A percentile compares a stretch with the other conserved stretches of the same genome.
Conservation (phyloP, 2,888 invertebrate species). For the Papilio gigon region DNA sequence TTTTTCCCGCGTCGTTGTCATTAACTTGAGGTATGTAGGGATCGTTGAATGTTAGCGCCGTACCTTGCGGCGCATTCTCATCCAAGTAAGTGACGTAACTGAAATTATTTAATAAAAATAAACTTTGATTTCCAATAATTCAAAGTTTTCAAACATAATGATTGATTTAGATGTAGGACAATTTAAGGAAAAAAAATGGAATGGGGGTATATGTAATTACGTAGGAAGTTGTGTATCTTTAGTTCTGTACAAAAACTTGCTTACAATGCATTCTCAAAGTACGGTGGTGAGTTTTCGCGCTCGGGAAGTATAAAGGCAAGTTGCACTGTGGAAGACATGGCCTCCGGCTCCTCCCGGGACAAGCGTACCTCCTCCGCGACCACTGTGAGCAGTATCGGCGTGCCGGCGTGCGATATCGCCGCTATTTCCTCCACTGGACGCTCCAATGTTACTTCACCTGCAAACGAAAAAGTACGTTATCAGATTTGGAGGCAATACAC, state of each 20-base stretch:
- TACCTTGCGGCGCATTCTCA: conserved; percentile 92
- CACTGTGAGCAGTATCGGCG: conserved; percentile 91
- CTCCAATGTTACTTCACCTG: conserved; percentile 78
- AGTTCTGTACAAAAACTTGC: conserved; percentile 53
- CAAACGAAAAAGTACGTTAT: background rate
- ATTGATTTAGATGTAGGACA: background rate
- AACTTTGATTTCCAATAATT: conserved; percentile 28
- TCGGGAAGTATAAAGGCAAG: conserved; percentile 92
- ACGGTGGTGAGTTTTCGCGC: conserved; percentile 88
- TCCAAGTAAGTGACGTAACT: conserved; percentile 90
- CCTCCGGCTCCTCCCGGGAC: conserved; percentile 87
- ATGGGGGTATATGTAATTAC: no score
- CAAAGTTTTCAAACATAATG: no score
- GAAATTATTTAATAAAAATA: no score
- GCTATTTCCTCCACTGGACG: conserved; percentile 90
- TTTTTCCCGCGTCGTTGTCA: conserved; percentile 91
- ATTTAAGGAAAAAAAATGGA: background rate
- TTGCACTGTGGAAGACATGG: conserved; percentile 91
- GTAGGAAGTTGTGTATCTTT: background rate
- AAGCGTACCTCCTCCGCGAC: conserved; percentile 93
- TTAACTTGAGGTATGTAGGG: conserved; percentile 88
- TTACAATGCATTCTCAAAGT: conserved; percentile 90
- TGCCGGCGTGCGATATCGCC: conserved; percentile 90
- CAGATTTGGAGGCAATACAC: background rate
- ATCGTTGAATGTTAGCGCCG: conserved; percentile 86